Evolutionary conservation across 2,113 vertebrate species (phyloP), one percentile per base, ranked within the genome.

Genomic region (Percina caprodes): DNA sequence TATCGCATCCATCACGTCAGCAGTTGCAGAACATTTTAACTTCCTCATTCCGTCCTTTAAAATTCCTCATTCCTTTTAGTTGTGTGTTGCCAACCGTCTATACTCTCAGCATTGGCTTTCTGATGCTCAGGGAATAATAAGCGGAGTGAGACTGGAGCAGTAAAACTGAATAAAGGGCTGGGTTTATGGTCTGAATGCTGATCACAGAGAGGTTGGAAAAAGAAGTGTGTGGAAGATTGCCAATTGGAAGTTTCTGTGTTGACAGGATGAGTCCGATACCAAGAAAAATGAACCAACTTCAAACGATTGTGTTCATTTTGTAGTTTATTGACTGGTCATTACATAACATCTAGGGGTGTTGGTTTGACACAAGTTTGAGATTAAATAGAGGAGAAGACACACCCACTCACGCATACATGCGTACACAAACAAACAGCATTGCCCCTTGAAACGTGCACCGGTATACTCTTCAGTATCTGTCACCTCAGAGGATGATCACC

Each of bases 401-500:
- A 72, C 46, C 39, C 26, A 59, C 51, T 13, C 51, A 55, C 48
- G 42, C 69, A 74, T 6, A n/a, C 51, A 30, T 39, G 67, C 56
- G 69, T 39, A 70, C 65, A 79, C 54, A 85, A 49, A 71, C 68
- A 80, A 72, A 77, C 73, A 80, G 24, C 68, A 58, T 63, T 19
- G n/a, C 33, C 58, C 70, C 30, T 69, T 39, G 68, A 80, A 48
- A 48, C 18, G 24, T 73, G 60, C 66, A 71, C 33, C 61, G 78
- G 76, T 85, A 77, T 66, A 67, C 82, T 92, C 86, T 77, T 88
- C 89, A 86, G 84, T 65, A 72, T 92, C 85, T 93, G 89, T 90
- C 92, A 85, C 76, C 81, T 88, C 84, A 26, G 46, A 72, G 77
- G 88, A 89, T 70, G 69, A 91, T 94, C 87, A 85, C 49, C 65